Evolutionary conservation across 92 coral and sea anemone species (phyloP).

Genomic region (Parazoanthus atlanticus): DNA sequence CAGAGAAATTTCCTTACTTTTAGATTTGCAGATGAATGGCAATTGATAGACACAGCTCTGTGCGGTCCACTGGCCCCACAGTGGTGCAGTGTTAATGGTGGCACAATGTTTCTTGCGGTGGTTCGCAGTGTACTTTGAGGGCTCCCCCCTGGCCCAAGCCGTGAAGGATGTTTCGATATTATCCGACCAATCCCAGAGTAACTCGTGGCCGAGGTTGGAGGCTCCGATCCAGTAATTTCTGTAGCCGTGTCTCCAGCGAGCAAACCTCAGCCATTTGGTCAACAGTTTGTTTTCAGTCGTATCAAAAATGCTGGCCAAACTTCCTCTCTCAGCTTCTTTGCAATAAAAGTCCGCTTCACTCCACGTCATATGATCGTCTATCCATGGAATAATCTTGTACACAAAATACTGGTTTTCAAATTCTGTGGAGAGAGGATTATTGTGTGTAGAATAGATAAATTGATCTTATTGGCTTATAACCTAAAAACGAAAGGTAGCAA

Average conservation of each 20-base stretch:
- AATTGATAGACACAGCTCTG: slow-evolving; percentile 61
- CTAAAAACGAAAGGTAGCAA: too few species aligned
- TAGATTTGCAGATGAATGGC: slow-evolving; percentile 82
- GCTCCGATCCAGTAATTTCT: slow-evolving; percentile 82
- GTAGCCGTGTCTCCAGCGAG: slow-evolving; percentile 68
- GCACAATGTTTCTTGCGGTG: slow-evolving; percentile 68
- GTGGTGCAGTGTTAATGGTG: slow-evolving; percentile 69
- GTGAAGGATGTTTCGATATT: slow-evolving; percentile 50
- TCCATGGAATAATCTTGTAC: slow-evolving; percentile 77
- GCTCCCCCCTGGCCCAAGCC: slow-evolving; percentile 51
- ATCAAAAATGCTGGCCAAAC: slow-evolving; percentile 59
- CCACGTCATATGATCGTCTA: slow-evolving; percentile 73
- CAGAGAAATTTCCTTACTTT: slow-evolving; percentile 45
- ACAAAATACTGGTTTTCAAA: slow-evolving; percentile 73
- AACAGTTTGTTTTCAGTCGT: slow-evolving; percentile 70
- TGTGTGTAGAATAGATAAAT: not conserved
- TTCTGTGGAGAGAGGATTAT: slow-evolving; percentile 31
- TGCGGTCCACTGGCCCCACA: slow-evolving; percentile 81
- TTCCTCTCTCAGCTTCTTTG: slow-evolving; percentile 71
- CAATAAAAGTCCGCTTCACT: slow-evolving; percentile 86
- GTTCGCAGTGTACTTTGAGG: slow-evolving; percentile 7
- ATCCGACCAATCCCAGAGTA: slow-evolving; percentile 70
- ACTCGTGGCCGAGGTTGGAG: slow-evolving; percentile 66
- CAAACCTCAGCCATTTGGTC: slow-evolving; percentile 60
- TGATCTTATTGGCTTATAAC: not conserved